phyloP scores from a whole-genome alignment of 2,888 invertebrate species.

The Oegoconia quadripuncta region DNA sequence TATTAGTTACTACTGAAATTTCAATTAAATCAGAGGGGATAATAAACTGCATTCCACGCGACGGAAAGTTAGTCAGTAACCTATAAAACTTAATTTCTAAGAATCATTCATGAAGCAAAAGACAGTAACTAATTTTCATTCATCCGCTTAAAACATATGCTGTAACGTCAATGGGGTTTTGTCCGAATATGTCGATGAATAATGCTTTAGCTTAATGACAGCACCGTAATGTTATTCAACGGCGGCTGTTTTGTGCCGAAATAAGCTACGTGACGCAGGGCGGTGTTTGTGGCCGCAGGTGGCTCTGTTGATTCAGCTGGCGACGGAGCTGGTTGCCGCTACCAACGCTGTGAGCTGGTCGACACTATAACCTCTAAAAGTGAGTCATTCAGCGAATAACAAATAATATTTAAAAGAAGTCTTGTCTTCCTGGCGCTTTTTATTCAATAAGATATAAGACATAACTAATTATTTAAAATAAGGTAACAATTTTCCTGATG shows the following conservation, averaged over 20 bases:
- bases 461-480: too few relatives aligned
- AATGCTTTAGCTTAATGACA: constrained; percentile 38
- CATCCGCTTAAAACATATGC: constrained; percentile 30
- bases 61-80: too few relatives aligned
- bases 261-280: constrained; percentile 64
- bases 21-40: too few relatives aligned
- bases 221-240: constrained; percentile 44
- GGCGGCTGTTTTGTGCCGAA: constrained; percentile 41
- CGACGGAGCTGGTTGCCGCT: constrained; percentile 18
- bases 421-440: too few relatives aligned
- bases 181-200: constrained; percentile 26
- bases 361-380: constrained; percentile 24
- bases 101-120: constrained; percentile 8
- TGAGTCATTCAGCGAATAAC: constrained; percentile 45
- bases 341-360: constrained; percentile 26
- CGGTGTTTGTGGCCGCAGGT: constrained; percentile 45
- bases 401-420: too few relatives aligned
- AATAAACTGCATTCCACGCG: too few relatives aligned
- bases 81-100: background rate
- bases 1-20: too few relatives aligned
- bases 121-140: constrained; percentile 33
- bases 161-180: constrained; percentile 31
- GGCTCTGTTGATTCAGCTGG: constrained; percentile 55
- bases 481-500: too few relatives aligned
- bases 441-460: too few relatives aligned